Evolutionary conservation across 2,797 vertebrate species (phyloP).

Genomic region (Aselliscus stoliczkanus): DNA sequence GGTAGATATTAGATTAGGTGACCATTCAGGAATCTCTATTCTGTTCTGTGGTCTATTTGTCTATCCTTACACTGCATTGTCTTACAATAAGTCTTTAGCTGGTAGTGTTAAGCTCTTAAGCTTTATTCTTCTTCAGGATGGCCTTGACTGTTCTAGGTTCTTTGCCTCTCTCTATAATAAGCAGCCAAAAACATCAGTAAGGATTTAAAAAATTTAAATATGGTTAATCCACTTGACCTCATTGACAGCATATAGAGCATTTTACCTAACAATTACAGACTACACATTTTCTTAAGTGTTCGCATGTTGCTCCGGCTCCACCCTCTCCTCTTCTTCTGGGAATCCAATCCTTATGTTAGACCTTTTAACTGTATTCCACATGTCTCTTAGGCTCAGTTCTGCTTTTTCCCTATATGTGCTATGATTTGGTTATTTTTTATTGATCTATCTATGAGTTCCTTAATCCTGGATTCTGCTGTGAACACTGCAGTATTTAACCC

Average conservation of each 20-base stretch:
- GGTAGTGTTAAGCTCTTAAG: background rate
- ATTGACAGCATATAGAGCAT: background rate
- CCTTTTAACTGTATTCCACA: background rate
- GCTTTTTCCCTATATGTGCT: background rate
- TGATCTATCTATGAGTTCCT: background rate
- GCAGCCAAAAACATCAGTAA: background rate
- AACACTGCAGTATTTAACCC: background rate
- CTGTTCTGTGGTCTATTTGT: background rate
- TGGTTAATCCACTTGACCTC: background rate
- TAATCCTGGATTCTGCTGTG: background rate
- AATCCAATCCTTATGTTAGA: background rate
- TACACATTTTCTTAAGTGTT: background rate
- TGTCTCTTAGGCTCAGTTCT: background rate
- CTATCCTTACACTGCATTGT: background rate
- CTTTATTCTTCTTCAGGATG: background rate
- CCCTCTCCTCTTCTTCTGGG: background rate
- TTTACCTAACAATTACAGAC: background rate
- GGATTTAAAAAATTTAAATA: background rate
- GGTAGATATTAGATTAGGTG: background rate
- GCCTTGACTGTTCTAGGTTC: background rate
- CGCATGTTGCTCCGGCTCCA: background rate
- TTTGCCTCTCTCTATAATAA: background rate
- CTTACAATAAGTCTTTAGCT: background rate
- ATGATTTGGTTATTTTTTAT: slow-evolving; percentile 30
- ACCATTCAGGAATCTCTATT: background rate